A percentile compares a stretch with the other conserved stretches of the same genome.
phyloP scores from a whole-genome alignment of 2,797 vertebrate species.

The Peromyscus eremicus region DNA sequence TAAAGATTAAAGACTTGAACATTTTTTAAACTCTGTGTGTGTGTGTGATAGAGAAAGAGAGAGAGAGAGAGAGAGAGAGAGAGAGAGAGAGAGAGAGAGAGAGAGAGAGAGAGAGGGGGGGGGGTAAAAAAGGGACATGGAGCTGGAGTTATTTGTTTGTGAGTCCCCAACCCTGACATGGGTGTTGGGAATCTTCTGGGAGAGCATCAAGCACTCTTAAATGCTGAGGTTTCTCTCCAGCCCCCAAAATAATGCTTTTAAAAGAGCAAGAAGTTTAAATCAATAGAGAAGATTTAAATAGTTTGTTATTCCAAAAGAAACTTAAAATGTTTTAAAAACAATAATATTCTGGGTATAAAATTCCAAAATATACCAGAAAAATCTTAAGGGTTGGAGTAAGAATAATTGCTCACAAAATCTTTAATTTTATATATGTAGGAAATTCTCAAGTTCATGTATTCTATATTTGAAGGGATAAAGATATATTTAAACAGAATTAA shows the following conservation, averaged over 20 bases:
- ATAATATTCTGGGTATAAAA: constrained; percentile 54
- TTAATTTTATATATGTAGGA: constrained; percentile 59
- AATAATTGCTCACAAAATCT: constrained; percentile 63
- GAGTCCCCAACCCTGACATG: too few relatives aligned
- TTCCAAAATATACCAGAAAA: constrained; percentile 60
- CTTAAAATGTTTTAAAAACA: constrained; percentile 62
- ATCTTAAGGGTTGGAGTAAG: constrained; percentile 46
- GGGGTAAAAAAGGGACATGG: not conserved
- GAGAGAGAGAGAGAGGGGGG: too few relatives aligned
- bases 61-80: not conserved
- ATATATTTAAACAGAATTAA: constrained; percentile 58
- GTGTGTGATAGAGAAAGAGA: too few relatives aligned
- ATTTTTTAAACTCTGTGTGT: not conserved
- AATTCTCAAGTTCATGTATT: constrained; percentile 45
- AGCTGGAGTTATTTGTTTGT: too few relatives aligned
- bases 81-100: too few relatives aligned
- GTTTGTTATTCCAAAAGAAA: constrained; percentile 31
- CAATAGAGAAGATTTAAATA: constrained; percentile 30
- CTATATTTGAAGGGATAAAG: constrained; percentile 65
- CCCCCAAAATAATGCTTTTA: not conserved
- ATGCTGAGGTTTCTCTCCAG: not conserved
- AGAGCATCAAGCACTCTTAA: not conserved
- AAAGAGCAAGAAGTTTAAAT: constrained; percentile 16
- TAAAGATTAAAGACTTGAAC: not conserved
- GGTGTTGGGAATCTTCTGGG: not conserved